These are phyloP conservation scores for Drosophila anomalata DNA, from an alignment of 2,888 invertebrate species.

Conservation along the genomic window DNA sequence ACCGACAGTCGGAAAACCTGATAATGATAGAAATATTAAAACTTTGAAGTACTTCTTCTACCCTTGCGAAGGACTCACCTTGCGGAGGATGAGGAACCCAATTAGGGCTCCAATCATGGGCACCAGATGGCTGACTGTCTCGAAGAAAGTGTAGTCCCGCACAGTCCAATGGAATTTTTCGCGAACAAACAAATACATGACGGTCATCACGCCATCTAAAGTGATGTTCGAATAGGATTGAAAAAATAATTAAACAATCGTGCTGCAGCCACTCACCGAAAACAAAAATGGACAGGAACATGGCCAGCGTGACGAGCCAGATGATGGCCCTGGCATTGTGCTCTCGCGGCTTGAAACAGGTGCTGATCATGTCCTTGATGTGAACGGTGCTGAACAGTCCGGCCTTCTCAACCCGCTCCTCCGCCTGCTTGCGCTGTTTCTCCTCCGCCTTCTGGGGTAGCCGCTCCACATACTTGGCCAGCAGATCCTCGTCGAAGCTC, in stretches of 20 bases:
- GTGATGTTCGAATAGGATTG: background rate
- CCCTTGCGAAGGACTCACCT: constrained; percentile 58
- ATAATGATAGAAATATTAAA: background rate
- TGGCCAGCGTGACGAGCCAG: constrained; percentile 79
- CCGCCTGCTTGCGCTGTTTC: constrained; percentile 9
- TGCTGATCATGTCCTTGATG: constrained; percentile 80
- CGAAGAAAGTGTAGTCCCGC: constrained; percentile 86
- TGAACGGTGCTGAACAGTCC: constrained; percentile 76
- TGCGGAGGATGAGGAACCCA: constrained; percentile 86
- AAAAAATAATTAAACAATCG: constrained; percentile 23
- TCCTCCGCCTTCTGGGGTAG: constrained; percentile 43
- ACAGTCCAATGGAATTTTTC: constrained; percentile 89
- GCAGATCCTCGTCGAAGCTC: constrained; percentile 44
- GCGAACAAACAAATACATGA: constrained; percentile 87
- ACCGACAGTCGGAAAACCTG: constrained; percentile 81
- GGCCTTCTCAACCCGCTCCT: constrained; percentile 48
- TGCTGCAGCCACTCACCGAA: constrained; percentile 64
- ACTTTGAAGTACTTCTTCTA: background rate
- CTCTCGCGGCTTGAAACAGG: constrained; percentile 80
- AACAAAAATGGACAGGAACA: constrained; percentile 81
- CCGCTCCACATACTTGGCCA: constrained; percentile 70
- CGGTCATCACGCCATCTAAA: constrained; percentile 78
- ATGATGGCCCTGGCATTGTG: constrained; percentile 81
- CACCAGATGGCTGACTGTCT: constrained; percentile 85
- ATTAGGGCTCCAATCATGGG: constrained; percentile 86